These are phyloP conservation scores for Astatoreochromis straeleni DNA, from an alignment of 2,113 vertebrate species.

Conservation along the genomic window DNA sequence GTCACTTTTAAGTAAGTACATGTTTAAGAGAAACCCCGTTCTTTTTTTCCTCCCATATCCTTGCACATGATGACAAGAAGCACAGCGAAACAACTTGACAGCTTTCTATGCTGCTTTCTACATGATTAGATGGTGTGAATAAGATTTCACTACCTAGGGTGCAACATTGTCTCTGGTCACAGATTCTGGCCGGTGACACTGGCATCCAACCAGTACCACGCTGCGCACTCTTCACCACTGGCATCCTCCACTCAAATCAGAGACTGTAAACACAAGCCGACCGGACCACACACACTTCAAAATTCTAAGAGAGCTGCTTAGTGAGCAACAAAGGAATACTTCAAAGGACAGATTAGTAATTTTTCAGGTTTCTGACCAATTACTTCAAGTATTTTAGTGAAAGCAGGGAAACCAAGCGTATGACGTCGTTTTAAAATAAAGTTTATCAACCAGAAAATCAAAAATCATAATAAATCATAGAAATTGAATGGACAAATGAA, in stretches of 20 bases:
- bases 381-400: neutral
- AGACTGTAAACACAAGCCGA: conserved; percentile 39
- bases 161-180: conserved; percentile 11
- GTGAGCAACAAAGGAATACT: neutral
- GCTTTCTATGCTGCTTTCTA: neutral
- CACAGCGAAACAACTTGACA: neutral
- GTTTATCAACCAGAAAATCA: neutral
- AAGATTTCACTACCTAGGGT: neutral
- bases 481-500: neutral
- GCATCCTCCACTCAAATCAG: conserved; percentile 41
- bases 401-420: neutral
- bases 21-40: neutral
- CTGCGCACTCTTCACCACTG: conserved; percentile 26
- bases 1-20: neutral
- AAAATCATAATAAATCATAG: neutral
- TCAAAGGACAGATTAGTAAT: neutral
- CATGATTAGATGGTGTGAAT: neutral
- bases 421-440: neutral
- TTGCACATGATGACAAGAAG: neutral
- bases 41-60: neutral
- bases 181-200: neutral
- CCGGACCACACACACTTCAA: conserved; percentile 45
- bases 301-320: neutral
- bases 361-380: neutral
- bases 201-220: conserved; percentile 23